phyloP scores from a whole-genome alignment of 2,797 vertebrate genomes.

The Mycteria americana region DNA sequence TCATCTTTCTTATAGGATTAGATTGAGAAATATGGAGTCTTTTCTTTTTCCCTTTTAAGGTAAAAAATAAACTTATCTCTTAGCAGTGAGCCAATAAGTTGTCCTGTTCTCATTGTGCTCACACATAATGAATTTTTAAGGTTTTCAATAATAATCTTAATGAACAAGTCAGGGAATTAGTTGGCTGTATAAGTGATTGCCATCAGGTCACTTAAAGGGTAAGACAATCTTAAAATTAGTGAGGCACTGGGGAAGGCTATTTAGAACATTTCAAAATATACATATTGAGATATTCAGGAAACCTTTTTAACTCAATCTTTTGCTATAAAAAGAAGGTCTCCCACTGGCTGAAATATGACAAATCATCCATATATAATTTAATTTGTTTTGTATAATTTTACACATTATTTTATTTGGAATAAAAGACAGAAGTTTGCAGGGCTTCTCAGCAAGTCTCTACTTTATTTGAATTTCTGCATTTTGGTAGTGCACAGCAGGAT shows the following conservation, averaged over 20 bases:
- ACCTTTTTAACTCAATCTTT: slow-evolving; percentile 6
- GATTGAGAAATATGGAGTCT: neutral
- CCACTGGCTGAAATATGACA: slow-evolving; percentile 8
- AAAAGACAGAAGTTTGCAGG: neutral
- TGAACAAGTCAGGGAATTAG: slow-evolving; percentile 62
- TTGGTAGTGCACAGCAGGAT: slow-evolving; percentile 2
- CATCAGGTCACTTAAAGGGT: slow-evolving; percentile 41
- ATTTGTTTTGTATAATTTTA: slow-evolving; percentile 26
- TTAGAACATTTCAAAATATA: slow-evolving; percentile 42
- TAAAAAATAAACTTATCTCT: slow-evolving; percentile 41
- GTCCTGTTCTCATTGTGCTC: slow-evolving; percentile 17
- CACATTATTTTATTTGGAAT: slow-evolving; percentile 19
- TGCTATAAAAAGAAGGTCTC: neutral
- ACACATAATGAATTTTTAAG: slow-evolving; percentile 63
- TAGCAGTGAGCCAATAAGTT: slow-evolving; percentile 55
- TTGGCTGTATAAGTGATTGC: slow-evolving; percentile 22
- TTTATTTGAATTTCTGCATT: slow-evolving; percentile 21
- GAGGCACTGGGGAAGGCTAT: neutral
- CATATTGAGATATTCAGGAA: neutral
- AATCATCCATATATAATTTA: slow-evolving; percentile 24
- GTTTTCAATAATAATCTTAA: slow-evolving; percentile 63
- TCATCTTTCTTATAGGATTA: neutral
- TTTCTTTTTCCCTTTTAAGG: slow-evolving; percentile 24
- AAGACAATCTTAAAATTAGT: slow-evolving; percentile 38
- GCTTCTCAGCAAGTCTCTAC: neutral